Percentiles rank a stretch among this genome's conserved stretches.
phyloP scores from a whole-genome alignment of 35 echinoderm and acorn worm genomes.

The Lytechinus pictus region DNA sequence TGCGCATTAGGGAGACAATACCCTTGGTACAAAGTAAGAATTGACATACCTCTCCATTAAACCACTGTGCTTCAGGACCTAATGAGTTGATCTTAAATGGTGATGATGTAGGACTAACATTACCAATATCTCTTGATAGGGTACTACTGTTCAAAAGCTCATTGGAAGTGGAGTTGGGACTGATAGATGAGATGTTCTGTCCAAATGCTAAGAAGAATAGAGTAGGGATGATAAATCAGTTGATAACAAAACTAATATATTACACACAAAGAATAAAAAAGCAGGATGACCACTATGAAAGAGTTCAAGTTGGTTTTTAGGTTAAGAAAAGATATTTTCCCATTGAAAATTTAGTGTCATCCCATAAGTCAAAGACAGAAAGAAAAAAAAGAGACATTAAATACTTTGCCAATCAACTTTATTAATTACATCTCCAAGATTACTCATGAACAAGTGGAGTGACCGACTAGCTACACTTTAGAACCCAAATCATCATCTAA shows the following conservation, averaged over 20 bases:
- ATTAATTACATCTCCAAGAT: no score
- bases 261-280: background rate
- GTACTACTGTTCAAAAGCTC: constrained; percentile 37
- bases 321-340: no score
- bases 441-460: no score
- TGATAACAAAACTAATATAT: background rate
- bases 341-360: no score
- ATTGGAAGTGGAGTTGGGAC: constrained; percentile 31
- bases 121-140: constrained; percentile 44
- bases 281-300: background rate
- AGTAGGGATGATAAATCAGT: background rate
- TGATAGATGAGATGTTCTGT: constrained; percentile 9
- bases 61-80: constrained; percentile 68
- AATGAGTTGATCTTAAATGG: constrained; percentile 83
- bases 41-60: constrained; percentile 82
- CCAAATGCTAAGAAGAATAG: constrained; percentile 15
- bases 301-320: background rate
- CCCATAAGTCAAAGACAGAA: no score
- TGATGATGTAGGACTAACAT: constrained; percentile 26
- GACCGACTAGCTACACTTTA: no score
- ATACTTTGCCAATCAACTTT: no score
- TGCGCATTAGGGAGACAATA: no score
- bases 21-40: background rate
- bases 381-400: no score
- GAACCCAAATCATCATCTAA: no score